Percentiles rank a stretch among this genome's conserved stretches.
phyloP scores from a whole-genome alignment of 2,888 invertebrate species.

The Plagodis dolabraria region DNA sequence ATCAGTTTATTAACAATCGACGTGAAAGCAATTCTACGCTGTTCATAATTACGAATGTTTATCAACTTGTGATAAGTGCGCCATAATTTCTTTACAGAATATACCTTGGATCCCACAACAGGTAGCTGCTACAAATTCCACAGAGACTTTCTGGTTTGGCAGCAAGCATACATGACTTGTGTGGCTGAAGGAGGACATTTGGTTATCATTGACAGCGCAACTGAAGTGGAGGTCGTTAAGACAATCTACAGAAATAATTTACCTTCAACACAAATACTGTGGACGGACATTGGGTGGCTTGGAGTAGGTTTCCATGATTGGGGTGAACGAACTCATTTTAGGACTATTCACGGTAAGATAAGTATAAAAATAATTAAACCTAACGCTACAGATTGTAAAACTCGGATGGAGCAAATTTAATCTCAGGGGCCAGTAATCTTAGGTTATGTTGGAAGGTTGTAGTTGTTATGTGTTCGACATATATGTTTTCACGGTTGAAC shows the following conservation, averaged over 20 bases:
- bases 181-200: constrained; percentile 58
- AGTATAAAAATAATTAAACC: no score
- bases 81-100: constrained; percentile 48
- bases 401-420: no score
- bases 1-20: no score
- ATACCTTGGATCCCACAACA: constrained; percentile 47
- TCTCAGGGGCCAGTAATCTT: no score
- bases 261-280: background rate
- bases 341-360: constrained; percentile 8
- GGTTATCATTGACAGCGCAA: constrained; percentile 54
- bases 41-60: no score
- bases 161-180: constrained; percentile 56
- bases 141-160: constrained; percentile 44
- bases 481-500: no score
- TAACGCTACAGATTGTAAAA: no score
- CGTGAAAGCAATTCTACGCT: no score
- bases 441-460: no score
- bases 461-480: no score
- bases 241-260: background rate
- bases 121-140: constrained; percentile 63
- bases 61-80: no score
- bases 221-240: background rate
- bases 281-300: background rate
- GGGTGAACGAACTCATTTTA: background rate
- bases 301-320: constrained; percentile 5